Conservation (phyloP, 92 coral and sea anemone genomes). For the Umimayanthus chanpuru region DNA sequence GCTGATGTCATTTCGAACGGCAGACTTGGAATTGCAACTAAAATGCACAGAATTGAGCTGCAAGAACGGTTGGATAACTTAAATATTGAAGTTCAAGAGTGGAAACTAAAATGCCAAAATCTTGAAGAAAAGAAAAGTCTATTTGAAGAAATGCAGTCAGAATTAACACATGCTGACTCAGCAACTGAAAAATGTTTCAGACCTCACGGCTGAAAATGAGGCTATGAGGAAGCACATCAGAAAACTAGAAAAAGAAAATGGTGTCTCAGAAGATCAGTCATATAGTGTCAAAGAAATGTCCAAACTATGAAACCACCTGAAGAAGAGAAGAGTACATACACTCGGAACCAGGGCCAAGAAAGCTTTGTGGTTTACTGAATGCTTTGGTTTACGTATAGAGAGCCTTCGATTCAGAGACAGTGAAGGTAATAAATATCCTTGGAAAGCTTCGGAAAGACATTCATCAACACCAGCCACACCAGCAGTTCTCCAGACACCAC, state of each 20-base stretch:
- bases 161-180: too few species aligned
- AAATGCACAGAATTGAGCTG: too few species aligned
- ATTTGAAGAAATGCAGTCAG: too few species aligned
- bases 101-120: not conserved
- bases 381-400: constrained; percentile 41
- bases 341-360: constrained; percentile 45
- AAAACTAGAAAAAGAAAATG: constrained; percentile 3
- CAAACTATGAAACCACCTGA: constrained; percentile 30
- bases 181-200: not conserved
- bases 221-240: constrained; percentile 41
- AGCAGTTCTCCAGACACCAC: too few species aligned
- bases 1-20: too few species aligned
- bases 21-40: too few species aligned
- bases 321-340: constrained; percentile 23
- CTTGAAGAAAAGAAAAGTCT: not conserved
- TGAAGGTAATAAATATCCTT: constrained; percentile 27
- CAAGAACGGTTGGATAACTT: too few species aligned
- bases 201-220: constrained; percentile 33
- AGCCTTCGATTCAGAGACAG: constrained; percentile 33
- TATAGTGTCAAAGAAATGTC: constrained; percentile 3
- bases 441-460: not conserved
- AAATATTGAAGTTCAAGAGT: too few species aligned
- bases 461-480: not conserved
- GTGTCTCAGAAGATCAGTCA: not conserved
- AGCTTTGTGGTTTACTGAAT: constrained; percentile 47